Conservation (phyloP, 35 echinoderm and acorn worm species). For the Heliocidaris tuberculata region DNA sequence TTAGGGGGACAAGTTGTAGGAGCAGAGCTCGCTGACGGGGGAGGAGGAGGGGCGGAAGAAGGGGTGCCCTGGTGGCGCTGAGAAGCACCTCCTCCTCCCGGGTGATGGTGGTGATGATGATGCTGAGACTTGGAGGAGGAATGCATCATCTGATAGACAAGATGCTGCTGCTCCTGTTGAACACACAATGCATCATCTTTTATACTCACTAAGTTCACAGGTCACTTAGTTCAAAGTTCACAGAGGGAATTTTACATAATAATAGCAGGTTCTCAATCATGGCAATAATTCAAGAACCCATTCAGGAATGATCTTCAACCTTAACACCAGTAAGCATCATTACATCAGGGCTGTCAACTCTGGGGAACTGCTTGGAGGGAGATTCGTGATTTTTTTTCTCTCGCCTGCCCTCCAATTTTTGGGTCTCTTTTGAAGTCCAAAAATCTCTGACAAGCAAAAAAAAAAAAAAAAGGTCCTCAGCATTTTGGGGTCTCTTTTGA, state of each 20-base stretch:
- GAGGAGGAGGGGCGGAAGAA: slow-evolving; percentile 8
- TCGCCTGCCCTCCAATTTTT: too few species aligned
- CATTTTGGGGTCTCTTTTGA: too few species aligned
- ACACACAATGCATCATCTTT: slow-evolving; percentile 27
- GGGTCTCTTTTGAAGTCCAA: too few species aligned
- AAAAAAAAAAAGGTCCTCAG: too few species aligned
- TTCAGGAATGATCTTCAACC: too few species aligned
- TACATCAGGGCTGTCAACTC: too few species aligned
- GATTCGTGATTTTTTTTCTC: too few species aligned
- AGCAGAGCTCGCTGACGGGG: not conserved
- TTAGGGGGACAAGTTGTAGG: not conserved
- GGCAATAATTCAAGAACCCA: too few species aligned
- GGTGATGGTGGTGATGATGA: not conserved
- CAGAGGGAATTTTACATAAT: not conserved
- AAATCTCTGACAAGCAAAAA: too few species aligned
- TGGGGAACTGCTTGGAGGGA: too few species aligned
- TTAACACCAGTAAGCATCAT: too few species aligned
- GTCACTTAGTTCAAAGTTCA: not conserved
- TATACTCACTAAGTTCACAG: not conserved
- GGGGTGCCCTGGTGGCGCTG: not conserved
- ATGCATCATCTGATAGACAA: slow-evolving; percentile 66
- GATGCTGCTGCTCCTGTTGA: slow-evolving; percentile 63
- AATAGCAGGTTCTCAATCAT: too few species aligned
- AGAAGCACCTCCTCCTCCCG: not conserved
- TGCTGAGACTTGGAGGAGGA: slow-evolving; percentile 8